Conservation (phyloP, 2,113 vertebrate genomes). For the Glaucomys volans region DNA sequence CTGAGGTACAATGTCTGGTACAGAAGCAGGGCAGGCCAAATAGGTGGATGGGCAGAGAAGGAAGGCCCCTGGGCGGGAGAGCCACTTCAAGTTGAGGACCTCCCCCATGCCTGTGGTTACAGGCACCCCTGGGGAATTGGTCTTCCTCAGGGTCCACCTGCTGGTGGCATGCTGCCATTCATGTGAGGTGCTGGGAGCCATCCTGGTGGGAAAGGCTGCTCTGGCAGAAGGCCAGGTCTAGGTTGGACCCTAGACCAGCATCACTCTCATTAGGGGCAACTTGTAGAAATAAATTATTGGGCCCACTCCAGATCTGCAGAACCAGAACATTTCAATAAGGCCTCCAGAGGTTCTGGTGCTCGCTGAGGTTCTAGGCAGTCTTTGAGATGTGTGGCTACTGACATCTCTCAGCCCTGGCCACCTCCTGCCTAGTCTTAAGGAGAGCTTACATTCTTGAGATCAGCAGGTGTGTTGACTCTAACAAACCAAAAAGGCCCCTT, state of each 20-base stretch:
- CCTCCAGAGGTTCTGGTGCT: background rate
- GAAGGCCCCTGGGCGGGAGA: background rate
- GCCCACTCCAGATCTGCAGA: background rate
- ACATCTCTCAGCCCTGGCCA: background rate
- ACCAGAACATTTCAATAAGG: background rate
- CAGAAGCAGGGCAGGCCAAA: background rate
- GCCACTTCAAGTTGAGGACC: background rate
- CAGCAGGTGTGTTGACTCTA: background rate
- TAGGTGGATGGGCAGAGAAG: background rate
- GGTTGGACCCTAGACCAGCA: background rate
- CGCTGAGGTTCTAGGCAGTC: background rate
- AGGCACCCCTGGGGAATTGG: background rate
- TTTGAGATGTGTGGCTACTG: background rate
- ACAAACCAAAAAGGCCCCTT: background rate
- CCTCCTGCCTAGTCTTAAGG: background rate
- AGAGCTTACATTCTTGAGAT: background rate
- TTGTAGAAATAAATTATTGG: background rate
- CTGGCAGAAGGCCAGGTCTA: background rate
- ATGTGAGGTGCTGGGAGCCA: background rate
- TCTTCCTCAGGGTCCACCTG: background rate
- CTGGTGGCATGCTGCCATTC: background rate
- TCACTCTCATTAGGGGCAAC: background rate
- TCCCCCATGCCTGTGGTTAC: background rate
- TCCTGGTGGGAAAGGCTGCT: background rate
- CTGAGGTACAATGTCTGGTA: background rate